Conservation (phyloP, 2,113 vertebrate species). For the Cyanistes caeruleus region DNA sequence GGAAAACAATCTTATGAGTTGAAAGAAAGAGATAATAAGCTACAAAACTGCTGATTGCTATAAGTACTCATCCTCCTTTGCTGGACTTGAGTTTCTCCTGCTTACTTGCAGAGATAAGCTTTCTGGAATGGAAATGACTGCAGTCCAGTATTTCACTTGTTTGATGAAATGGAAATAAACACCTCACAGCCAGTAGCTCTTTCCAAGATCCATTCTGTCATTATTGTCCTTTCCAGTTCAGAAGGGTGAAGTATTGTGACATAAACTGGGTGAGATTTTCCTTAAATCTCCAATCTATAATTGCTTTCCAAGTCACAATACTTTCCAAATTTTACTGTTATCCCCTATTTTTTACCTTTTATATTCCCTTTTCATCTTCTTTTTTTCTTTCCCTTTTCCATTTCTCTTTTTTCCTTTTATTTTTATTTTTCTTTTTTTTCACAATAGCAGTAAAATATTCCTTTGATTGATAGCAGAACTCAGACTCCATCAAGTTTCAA, state of each 20-base stretch:
- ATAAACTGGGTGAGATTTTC: not conserved
- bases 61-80: not conserved
- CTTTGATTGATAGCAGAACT: constrained; percentile 11
- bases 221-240: not conserved
- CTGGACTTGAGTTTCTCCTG: not conserved
- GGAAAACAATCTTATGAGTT: not conserved
- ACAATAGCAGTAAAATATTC: not conserved
- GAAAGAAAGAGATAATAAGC: not conserved
- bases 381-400: not conserved
- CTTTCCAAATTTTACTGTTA: not conserved
- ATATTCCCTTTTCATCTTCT: too few relatives aligned
- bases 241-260: not conserved
- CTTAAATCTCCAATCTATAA: not conserved
- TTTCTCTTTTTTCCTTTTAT: not conserved
- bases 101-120: not conserved
- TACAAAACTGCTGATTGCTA: not conserved
- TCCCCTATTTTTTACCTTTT: not conserved
- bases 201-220: not conserved
- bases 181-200: not conserved
- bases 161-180: not conserved
- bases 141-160: not conserved
- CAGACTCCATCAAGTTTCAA: not conserved
- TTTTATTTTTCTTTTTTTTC: not conserved
- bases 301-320: not conserved
- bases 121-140: not conserved